phyloP scores from a whole-genome alignment of 2,113 vertebrate species.

The Onychostruthus taczanowskii region DNA sequence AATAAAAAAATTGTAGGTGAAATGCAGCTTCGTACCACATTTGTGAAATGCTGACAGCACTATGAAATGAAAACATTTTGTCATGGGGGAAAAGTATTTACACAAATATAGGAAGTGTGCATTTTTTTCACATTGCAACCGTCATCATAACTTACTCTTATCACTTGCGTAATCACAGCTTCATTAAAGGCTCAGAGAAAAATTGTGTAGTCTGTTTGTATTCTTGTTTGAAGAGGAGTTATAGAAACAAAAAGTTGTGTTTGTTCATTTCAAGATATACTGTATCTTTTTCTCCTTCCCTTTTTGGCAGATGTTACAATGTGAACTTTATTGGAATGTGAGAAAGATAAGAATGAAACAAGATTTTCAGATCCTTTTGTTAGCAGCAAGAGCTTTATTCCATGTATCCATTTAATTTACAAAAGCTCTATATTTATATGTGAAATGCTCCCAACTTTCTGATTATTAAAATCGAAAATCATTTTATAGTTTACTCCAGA shows the following conservation, averaged over 20 bases:
- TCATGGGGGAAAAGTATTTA: neutral
- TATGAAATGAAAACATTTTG: neutral
- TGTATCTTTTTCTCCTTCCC: neutral
- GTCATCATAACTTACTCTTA: neutral
- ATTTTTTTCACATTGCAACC: neutral
- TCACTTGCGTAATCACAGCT: neutral
- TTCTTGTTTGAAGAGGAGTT: neutral
- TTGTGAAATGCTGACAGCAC: neutral
- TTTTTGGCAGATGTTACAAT: neutral
- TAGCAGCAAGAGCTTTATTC: neutral
- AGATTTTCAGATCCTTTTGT: neutral
- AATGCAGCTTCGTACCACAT: neutral
- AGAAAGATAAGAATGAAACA: neutral
- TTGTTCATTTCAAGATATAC: neutral
- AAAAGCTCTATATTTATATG: neutral
- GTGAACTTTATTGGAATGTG: neutral
- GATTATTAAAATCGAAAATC: constrained; percentile 23
- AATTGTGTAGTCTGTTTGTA: neutral
- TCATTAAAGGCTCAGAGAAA: neutral
- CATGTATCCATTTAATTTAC: neutral
- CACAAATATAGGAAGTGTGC: neutral
- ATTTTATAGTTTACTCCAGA: neutral
- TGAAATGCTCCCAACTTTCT: neutral
- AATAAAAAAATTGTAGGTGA: neutral
- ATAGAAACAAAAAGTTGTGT: neutral